Evolutionary conservation across 2,888 invertebrate species (phyloP), one percentile per base, ranked within the genome.

Genomic region (Apamea crenata): DNA sequence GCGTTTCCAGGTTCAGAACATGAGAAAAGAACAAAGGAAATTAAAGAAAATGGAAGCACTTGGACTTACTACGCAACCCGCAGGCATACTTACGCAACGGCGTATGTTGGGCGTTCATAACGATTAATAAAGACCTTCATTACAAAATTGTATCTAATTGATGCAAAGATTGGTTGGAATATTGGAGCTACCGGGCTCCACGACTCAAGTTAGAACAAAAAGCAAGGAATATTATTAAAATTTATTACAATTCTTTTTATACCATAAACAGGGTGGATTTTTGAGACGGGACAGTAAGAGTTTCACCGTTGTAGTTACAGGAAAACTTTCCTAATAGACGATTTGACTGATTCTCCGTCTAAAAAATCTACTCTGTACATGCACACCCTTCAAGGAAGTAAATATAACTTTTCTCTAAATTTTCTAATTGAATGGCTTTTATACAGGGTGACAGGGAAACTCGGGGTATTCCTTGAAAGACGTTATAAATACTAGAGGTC

Each of bases 1-100:
- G 25, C 68, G 66, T 47, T 0, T n/a, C 2, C 1, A 44, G 0
- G 1, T 71, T 7, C 0, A 2, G 4, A 0, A 12, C 0, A 12
- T 61, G n/a, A 12, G 7, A 61, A 7, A 3, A 21, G 0, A 59
- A 61, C 59, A 71, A 14, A 36, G 1, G 18, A n/a, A n/a, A 59
- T 0, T 1, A 0, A 3, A n/a, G 6, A n/a, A 12, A 59, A 70
- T 53, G 32, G 0, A n/a, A 16, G 36, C 0, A 4, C 21, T 47
- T 21, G 69, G 69, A 29, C 21, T 68, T 44, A 66, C 36, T 32
- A 12, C 65, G 18, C 21, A 1, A 21, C n/a, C 12, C 12, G 1
- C n/a, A 12, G n/a, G n/a, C 56, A 2, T n/a, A 1, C 25, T 50
- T 50, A 40, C 7, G 6, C 6, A 40, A 25, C 36, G 36, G 14